phyloP scores from a whole-genome alignment of 1,140 invertebrate species.

The Zeugodacus cucurbitae region DNA sequence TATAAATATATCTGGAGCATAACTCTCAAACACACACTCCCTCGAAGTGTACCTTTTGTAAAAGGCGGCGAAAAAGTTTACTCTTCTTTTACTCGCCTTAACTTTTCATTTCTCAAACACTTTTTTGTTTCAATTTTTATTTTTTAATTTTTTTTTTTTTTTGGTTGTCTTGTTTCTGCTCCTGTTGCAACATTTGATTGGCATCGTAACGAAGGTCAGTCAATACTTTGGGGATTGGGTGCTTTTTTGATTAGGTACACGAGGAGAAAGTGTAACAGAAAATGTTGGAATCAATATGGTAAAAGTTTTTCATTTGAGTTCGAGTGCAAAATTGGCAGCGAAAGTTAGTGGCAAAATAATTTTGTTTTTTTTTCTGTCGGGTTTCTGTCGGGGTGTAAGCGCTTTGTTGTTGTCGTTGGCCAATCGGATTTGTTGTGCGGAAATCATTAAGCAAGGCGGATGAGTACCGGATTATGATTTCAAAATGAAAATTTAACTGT shows the following conservation, averaged over 20 bases:
- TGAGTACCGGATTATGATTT: neutral
- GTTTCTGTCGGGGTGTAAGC: neutral
- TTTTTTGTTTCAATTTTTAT: too few species aligned
- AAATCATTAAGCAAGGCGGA: neutral
- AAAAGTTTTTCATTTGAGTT: neutral
- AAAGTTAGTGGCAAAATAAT: neutral
- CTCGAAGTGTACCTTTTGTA: neutral
- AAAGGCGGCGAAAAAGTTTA: neutral
- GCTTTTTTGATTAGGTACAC: neutral
- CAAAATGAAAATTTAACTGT: neutral
- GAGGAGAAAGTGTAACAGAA: neutral
- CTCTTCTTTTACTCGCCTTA: neutral
- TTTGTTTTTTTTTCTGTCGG: neutral
- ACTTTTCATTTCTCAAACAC: neutral
- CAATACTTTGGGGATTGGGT: neutral
- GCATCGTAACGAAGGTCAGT: neutral
- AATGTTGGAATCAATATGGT: neutral
- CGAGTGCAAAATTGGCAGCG: neutral
- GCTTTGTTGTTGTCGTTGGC: neutral
- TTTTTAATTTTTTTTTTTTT: neutral
- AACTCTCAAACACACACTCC: neutral
- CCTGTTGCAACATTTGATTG: neutral
- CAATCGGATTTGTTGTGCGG: neutral
- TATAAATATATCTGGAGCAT: neutral
- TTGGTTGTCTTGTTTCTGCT: neutral